Conservation (phyloP, 2,888 invertebrate genomes). For the Electrophaes corylata region DNA sequence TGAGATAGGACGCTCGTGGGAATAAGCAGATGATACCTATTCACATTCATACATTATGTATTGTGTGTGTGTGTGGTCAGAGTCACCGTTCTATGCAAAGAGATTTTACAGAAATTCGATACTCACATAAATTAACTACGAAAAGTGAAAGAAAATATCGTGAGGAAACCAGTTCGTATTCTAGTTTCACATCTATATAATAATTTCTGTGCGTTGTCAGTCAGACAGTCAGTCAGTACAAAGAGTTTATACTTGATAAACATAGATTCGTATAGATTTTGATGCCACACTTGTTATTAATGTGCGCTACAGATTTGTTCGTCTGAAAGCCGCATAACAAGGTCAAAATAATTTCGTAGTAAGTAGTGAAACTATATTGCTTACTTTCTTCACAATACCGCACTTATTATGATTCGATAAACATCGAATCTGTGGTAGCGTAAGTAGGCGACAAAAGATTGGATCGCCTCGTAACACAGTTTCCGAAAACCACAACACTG, state of each 20-base stretch:
- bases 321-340: not conserved
- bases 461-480: slow-evolving; percentile 23
- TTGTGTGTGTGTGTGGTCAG: not conserved
- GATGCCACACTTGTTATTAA: no score
- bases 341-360: not conserved
- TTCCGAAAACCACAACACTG: slow-evolving; percentile 14
- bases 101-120: not conserved
- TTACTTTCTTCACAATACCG: slow-evolving; percentile 12
- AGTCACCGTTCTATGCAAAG: not conserved
- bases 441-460: slow-evolving; percentile 22
- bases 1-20: slow-evolving; percentile 23
- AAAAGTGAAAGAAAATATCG: not conserved
- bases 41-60: not conserved
- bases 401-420: slow-evolving; percentile 4
- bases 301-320: not conserved
- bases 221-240: no score
- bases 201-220: no score
- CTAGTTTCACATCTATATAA: no score
- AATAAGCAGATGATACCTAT: not conserved
- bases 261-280: no score
- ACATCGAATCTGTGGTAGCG: slow-evolving; percentile 3
- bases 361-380: not conserved
- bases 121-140: not conserved
- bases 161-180: not conserved
- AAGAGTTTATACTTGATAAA: no score